Evolutionary conservation across 2,888 invertebrate species (phyloP), one percentile per base, ranked within the genome.

Genomic region (Zhuqinia jingwanae): DNA sequence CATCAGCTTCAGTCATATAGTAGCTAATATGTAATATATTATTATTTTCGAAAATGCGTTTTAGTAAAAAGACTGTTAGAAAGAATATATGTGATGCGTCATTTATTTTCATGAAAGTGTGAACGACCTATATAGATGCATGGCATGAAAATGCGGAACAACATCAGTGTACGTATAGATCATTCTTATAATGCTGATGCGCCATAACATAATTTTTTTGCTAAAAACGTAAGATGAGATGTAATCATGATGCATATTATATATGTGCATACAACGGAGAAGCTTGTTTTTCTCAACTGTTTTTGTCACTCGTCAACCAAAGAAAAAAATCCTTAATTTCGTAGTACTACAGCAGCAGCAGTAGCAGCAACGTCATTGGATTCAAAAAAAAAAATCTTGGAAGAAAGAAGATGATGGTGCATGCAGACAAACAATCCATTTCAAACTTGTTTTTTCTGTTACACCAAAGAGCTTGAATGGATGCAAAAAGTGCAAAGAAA

Each of bases 31-130:
- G n/a, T n/a, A n/a, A n/a, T n/a, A n/a, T n/a, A n/a, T n/a, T n/a
- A n/a, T n/a, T n/a, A n/a, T n/a, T n/a, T n/a, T n/a, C n/a, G n/a
- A n/a, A n/a, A n/a, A n/a, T n/a, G n/a, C n/a, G n/a, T n/a, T n/a
- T n/a, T n/a, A n/a, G n/a, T n/a, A n/a, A n/a, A n/a, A n/a, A n/a
- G n/a, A n/a, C n/a, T n/a, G n/a, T n/a, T n/a, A n/a, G n/a, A n/a
- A n/a, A n/a, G n/a, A n/a, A n/a, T 36, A n/a, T 53, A 17, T 8
- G 15, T 15, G 5, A 45, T 47, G 47, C 68, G 22, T 70, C 45
- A 45, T 11, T 70, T 45, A 11, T 10, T 58, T 58, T 68, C 45
- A 17, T 42, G 73, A 50, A 70, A 25, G 25, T 73, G 73, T 73
- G 73, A 73, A 73, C 25, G 73, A 73, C 73, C 73, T 20, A 73